A percentile compares a stretch with the other conserved stretches of the same genome.
phyloP scores from a whole-genome alignment of 1,140 invertebrate species.

The Cotesia glomerata region DNA sequence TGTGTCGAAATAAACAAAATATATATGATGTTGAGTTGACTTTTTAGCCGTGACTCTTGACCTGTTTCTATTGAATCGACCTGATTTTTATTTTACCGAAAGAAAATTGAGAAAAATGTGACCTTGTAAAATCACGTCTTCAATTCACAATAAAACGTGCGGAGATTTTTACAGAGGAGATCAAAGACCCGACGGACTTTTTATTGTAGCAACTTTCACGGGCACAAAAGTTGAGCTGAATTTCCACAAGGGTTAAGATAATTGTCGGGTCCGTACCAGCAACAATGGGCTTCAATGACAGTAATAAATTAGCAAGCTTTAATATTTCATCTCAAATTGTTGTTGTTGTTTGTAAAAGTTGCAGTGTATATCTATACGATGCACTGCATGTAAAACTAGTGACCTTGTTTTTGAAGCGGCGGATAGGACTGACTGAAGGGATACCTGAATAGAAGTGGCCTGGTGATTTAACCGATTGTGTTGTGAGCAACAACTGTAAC shows the following conservation, averaged over 20 bases:
- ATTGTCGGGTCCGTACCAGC: no score
- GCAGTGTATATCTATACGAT: neutral
- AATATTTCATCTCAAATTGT: no score
- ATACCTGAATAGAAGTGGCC: neutral
- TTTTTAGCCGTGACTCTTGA: constrained; percentile 36
- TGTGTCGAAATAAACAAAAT: constrained; percentile 24
- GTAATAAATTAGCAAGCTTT: neutral
- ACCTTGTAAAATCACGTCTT: no score
- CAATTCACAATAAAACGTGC: no score
- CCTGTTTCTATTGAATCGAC: constrained; percentile 46
- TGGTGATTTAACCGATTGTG: neutral
- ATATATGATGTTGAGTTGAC: constrained; percentile 40
- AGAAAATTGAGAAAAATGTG: no score
- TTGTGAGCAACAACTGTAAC: neutral
- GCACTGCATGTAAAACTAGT: constrained; percentile 24
- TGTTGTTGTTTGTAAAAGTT: no score
- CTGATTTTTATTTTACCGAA: neutral
- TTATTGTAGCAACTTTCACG: no score
- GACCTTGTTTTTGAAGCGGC: constrained; percentile 33
- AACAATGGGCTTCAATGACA: neutral
- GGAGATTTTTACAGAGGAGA: no score
- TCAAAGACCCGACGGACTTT: no score
- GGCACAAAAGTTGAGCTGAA: no score
- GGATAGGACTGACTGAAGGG: neutral
- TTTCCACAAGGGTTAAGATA: no score